Evolutionary conservation across 2,113 vertebrate genomes (phyloP).

Genomic region (Rhynchopsitta pachyrhyncha): DNA sequence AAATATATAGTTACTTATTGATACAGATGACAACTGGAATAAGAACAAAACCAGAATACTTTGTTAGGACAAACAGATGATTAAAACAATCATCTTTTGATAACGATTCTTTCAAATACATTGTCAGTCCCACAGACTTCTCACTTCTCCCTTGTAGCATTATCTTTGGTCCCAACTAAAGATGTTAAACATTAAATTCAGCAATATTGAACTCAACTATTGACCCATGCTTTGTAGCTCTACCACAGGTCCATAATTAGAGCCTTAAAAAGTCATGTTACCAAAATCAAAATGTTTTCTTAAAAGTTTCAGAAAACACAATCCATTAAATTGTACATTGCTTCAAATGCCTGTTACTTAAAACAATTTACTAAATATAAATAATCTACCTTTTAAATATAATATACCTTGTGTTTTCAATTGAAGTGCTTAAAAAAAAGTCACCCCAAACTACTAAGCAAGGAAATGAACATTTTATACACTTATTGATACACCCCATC

Average conservation of each 20-base stretch:
- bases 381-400: neutral
- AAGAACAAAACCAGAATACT: neutral
- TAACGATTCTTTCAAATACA: neutral
- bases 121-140: neutral
- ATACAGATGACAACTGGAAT: neutral
- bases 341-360: neutral
- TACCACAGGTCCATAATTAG: neutral
- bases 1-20: neutral
- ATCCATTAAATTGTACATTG: neutral
- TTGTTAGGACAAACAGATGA: neutral
- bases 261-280: neutral
- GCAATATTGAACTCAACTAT: neutral
- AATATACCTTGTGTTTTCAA: neutral
- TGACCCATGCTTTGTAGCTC: neutral
- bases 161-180: neutral
- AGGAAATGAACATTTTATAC: neutral
- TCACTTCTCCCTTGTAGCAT: neutral
- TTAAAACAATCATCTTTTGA: slow-evolving; percentile 12
- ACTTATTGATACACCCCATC: neutral
- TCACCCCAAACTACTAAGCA: neutral
- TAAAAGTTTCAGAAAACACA: neutral
- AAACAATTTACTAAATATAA: neutral
- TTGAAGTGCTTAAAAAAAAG: neutral
- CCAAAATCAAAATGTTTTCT: neutral
- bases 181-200: neutral